Base-by-base conservation (phyloP, 1,140 invertebrate genomes). In the Drosophila setifemur region DNA sequence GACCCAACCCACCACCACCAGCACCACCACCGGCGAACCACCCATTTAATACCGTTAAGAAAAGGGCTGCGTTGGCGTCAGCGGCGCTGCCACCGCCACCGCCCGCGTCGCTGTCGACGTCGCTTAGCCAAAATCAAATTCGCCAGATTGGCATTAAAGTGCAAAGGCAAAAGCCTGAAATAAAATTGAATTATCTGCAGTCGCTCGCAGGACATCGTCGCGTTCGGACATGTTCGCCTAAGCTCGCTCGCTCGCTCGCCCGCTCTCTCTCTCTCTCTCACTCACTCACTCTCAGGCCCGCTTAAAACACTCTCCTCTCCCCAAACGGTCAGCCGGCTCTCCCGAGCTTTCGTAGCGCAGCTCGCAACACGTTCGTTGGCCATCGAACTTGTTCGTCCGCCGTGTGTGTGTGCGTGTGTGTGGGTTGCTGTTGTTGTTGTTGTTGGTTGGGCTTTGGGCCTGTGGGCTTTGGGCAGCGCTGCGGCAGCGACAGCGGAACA, bases 181-280 rank as follows among this genome's bases (percentile, higher is more conserved):
- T 89, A 83, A 89, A 89, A 89, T 89, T 89, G 88, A 89, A 89
- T 89, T 89, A 89, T 88, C 75, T 79, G 79, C 88, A 89, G 88
- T 89, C 88, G 88, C 70, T 86, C 87, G 76, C 88, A 89, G 88
- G 88, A 89, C 88, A 89, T 89, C 70, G 79, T 75, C 79, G 75
- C 58, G 87, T 72, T 85, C 76, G 88, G 88, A 89, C 87, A 60
- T 45, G 57, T 64, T 64, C 60, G 55, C 61, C 50, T 58, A 49
- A 49, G 67, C 54, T 43, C 50, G 35, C 49, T 25, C 39, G 45
- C 55, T 74, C 44, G 31, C 45, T 68, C n/a, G 25, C 42, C 31
- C 28, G 19, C 23, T 23, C 25, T 70, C 43, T 43, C 58, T 25
- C 44, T 25, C 35, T 8, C 52, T 64, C 54, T 25, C 70, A 40